phyloP scores from a whole-genome alignment of 2,797 vertebrate species.

The Hoplostethus atlanticus region DNA sequence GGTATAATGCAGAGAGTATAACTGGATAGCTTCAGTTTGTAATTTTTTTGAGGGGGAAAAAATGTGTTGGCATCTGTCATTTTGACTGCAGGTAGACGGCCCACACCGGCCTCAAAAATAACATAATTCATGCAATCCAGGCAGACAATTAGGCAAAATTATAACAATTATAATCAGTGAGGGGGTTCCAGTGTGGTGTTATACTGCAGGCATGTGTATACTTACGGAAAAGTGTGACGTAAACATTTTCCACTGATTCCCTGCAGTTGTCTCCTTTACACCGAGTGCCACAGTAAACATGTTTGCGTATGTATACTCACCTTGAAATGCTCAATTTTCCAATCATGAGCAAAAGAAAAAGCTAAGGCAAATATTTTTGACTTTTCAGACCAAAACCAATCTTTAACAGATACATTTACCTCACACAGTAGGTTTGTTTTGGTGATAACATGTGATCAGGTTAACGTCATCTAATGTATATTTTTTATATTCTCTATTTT shows the following conservation, averaged over 20 bases:
- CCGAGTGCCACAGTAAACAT: slow-evolving; percentile 4
- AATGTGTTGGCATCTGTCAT: slow-evolving; percentile 52
- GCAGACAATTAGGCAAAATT: slow-evolving; percentile 74
- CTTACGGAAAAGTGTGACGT: slow-evolving; percentile 30
- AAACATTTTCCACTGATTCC: neutral
- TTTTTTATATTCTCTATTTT: too few species aligned
- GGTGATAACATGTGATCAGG: neutral
- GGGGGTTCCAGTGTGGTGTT: slow-evolving; percentile 44
- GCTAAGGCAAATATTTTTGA: neutral
- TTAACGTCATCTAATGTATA: too few species aligned
- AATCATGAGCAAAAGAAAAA: neutral
- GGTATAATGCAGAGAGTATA: neutral
- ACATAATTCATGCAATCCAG: slow-evolving; percentile 67
- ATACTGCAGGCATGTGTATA: slow-evolving; percentile 29
- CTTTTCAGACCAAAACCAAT: neutral
- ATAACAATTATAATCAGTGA: slow-evolving; percentile 74
- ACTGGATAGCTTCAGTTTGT: neutral
- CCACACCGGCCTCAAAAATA: slow-evolving; percentile 74
- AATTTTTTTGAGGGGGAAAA: neutral
- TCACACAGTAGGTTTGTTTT: neutral
- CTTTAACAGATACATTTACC: too few species aligned
- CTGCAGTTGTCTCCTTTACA: neutral
- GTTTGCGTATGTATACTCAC: neutral
- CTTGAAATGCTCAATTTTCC: neutral
- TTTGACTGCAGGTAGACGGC: slow-evolving; percentile 71